Base-by-base conservation (phyloP, 2,797 vertebrate species). In the Acipenser ruthenus region DNA sequence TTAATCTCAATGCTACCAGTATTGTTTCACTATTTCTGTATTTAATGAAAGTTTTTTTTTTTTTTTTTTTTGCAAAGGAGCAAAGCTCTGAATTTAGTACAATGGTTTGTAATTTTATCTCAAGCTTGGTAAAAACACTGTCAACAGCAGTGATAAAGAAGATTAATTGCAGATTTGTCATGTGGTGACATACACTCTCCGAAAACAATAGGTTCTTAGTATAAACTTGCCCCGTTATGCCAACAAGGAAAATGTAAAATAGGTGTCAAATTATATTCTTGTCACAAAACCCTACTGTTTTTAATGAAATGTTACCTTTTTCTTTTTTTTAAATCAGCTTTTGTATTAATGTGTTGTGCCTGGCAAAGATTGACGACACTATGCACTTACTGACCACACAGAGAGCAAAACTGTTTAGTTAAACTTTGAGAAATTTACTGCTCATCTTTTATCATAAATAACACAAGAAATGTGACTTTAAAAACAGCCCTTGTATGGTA, bases 111-210 rank as follows among this genome's bases (percentile, higher is more conserved):
- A 47, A n/a, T 56, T 65, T 65, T 65, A 66, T 47, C 49, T 37
- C 9, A 50, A 13, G 15, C 55, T 58, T n/a, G 68, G 49, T 49
- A 64, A 66, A 62, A 56, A 6, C 62, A 1, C 69, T 65, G 60
- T 53, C 50, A 61, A 67, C 63, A 69, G 60, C 66, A 68, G 37
- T 6, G 66, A 67, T 71, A 73, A 69, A 68, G 58, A 68, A 67
- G 74, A 79, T 72, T 50, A 66, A 72, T 67, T 60, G 15, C 53
- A 65, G 37, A 55, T 68, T 72, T 65, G 10, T 60, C 65, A 60
- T 23, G 37, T 47, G 68, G 55, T 67, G 64, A 65, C 70, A 50
- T 3, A 1, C 67, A 51, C 37, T 37, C 67, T 49, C 67, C 69
- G 55, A 63, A 67, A 65, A 66, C 64, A 56, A 47, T 68, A 1